Base-by-base conservation (phyloP, 2,113 vertebrate genomes). In the Channa maculata region DNA sequence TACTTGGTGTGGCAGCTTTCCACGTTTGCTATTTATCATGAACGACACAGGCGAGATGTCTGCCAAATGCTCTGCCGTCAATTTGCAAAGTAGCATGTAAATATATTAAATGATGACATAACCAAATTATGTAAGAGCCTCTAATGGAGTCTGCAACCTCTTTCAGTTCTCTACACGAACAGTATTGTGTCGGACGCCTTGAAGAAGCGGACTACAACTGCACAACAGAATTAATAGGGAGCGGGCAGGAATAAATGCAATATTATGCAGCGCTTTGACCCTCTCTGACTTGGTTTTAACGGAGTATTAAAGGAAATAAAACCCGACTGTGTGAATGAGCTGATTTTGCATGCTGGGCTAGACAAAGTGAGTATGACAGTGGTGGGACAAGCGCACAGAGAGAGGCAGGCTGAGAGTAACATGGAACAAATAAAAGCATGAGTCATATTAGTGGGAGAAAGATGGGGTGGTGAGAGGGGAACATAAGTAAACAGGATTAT, bases 401-500 rank as follows among this genome's bases (percentile, higher is more conserved):
- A 71, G 79, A 66, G 54, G 54, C 76, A 75, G 67, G 52, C 58
- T 55, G 71, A 79, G 66, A 80, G 72, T 49, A 65, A 75, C 71
- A 62, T 1, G 11, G 44, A 82, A 88, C 82, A 89, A 86, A 93
- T 90, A 87, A 85, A 90, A 82, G 64, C 74, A 74, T 73, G 91
- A 92, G 86, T 91, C 89, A 88, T 74, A 85, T 89, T 89, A 91
- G 85, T 36, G 64, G 72, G 75, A 88, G 85, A 91, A 90, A 88
- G 82, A 92, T 86, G 80, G 79, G 84, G 74, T 80, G 85, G 82
- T 72, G 61, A 75, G 74, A 75, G 59, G 70, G 63, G 72, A 86
- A 90, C 65, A 79, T 74, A 85, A 89, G 90, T 88, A 93, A 93
- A 93, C 89, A 89, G 86, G 92, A 93, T 94, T 92, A 92, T 90